These are phyloP conservation scores for Stichopus horrens DNA, from an alignment of 53 echinoderm and acorn worm genomes.

Conservation along the genomic window DNA sequence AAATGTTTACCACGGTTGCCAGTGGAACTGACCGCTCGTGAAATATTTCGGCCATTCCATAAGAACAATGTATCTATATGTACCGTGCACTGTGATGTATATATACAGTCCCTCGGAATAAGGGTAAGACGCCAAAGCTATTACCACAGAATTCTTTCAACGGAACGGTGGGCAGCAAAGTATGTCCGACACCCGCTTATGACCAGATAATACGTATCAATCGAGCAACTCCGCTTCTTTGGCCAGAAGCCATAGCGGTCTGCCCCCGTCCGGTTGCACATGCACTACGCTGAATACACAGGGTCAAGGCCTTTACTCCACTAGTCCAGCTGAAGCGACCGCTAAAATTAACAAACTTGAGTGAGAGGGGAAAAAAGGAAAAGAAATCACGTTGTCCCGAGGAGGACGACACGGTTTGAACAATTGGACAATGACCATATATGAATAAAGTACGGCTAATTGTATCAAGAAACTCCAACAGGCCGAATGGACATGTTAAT, in stretches of 20 bases:
- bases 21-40: slow-evolving; percentile 18
- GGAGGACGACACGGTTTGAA: slow-evolving; percentile 16
- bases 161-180: slow-evolving; percentile 30
- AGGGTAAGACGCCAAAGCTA: neutral
- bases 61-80: neutral
- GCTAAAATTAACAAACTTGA: slow-evolving; percentile 4
- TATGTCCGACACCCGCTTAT: slow-evolving; percentile 7
- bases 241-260: neutral
- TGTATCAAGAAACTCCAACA: neutral
- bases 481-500: neutral
- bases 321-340: slow-evolving; percentile 2
- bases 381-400: neutral
- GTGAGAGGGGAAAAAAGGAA: neutral
- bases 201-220: slow-evolving; percentile 15
- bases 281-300: neutral
- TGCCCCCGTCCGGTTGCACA: neutral
- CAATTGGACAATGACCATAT: slow-evolving; percentile 30
- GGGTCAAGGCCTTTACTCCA: slow-evolving; percentile 28
- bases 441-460: slow-evolving; percentile 22
- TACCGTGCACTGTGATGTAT: neutral
- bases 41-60: slow-evolving; percentile 34
- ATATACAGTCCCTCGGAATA: neutral
- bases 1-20: slow-evolving; percentile 25
- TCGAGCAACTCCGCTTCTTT: neutral
- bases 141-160: slow-evolving; percentile 31